Evolutionary conservation across 30 jellyfish, hydroid and myxozoan genomes (phyloP), one percentile per base, ranked within the genome.

Genomic region (Nemopilema nomurai): DNA sequence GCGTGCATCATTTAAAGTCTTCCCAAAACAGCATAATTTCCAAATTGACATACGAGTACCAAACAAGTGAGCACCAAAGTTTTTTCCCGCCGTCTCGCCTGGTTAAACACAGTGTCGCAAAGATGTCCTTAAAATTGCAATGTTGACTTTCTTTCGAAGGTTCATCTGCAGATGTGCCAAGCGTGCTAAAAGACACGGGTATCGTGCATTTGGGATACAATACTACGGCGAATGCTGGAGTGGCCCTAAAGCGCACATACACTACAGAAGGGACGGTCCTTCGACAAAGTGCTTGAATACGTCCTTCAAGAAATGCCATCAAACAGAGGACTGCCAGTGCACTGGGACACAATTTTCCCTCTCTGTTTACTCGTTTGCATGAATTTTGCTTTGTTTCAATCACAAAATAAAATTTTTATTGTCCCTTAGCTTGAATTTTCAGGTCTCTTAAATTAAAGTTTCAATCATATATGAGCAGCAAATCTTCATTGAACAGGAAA

Each of bases 161-260:
- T 57, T 72, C 13, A 71, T 83, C 0, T 63, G 86, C 67, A 69
- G 69, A 27, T 83, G 91, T 28, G 91, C 91, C 22, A 50, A 26
- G 27, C 27, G 57, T 20, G 85, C 91, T 18, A 71, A 52, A 49
- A 69, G 67, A 22, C 57, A 69, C 50, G 91, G 91, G 1, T 69
- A 71, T 57, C 26, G 49, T 13, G 62, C 73, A 51, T 83, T 83
- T 62, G 91, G 91, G 26, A 83, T 83, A 62, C 79, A 83, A 23
- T 83, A 83, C 50, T 83, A 29, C 57, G 91, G 91, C 13, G 91
- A 83, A 62, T 83, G 91, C 26, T 83, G 91, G 91, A 83, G 91
- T 69, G 91, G 91, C 31, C 76, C 82, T 8, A 67, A 76, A 4
- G 31, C 74, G 49, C 30, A 72, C 29, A 8, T 26, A 7, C 51